Conservation (phyloP, 2,797 vertebrate genomes). For the Poecilia velifera region DNA sequence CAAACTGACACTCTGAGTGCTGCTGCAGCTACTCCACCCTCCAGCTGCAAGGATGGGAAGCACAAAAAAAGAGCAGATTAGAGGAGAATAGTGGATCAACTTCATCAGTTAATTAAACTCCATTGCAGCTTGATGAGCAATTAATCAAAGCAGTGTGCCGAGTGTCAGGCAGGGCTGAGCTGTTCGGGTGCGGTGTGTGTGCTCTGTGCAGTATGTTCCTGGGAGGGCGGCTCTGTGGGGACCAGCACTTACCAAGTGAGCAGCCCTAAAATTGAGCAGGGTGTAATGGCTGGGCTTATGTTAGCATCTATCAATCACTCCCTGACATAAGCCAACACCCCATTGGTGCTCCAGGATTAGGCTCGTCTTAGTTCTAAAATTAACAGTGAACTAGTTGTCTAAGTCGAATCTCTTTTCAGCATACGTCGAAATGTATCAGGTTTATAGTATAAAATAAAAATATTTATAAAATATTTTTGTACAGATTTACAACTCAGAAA, state of each 20-base stretch:
- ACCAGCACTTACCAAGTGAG: slow-evolving; percentile 64
- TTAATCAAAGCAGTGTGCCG: slow-evolving; percentile 81
- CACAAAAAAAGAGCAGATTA: slow-evolving; percentile 71
- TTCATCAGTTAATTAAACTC: slow-evolving; percentile 86
- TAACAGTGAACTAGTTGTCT: slow-evolving; percentile 43
- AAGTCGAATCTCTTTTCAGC: slow-evolving; percentile 56
- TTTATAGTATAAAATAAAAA: slow-evolving; percentile 21
- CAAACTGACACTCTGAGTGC: slow-evolving; percentile 60
- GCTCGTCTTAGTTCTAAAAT: slow-evolving; percentile 43
- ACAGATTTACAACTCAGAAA: slow-evolving; percentile 16
- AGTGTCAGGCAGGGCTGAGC: slow-evolving; percentile 71
- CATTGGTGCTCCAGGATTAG: slow-evolving; percentile 70
- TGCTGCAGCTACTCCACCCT: slow-evolving; percentile 63
- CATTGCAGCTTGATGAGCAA: slow-evolving; percentile 84
- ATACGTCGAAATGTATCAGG: slow-evolving; percentile 39
- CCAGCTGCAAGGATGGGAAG: slow-evolving; percentile 73
- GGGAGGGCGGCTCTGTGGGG: slow-evolving; percentile 49
- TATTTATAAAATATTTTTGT: slow-evolving; percentile 37
- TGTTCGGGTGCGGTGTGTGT: slow-evolving; percentile 52
- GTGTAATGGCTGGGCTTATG: slow-evolving; percentile 67
- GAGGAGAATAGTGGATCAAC: slow-evolving; percentile 76
- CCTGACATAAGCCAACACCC: slow-evolving; percentile 69
- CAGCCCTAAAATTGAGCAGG: slow-evolving; percentile 63
- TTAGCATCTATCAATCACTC: slow-evolving; percentile 78
- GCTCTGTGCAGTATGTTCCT: slow-evolving; percentile 55